phyloP scores from a whole-genome alignment of 2,113 vertebrate genomes.

The Trematomus loennbergii region DNA sequence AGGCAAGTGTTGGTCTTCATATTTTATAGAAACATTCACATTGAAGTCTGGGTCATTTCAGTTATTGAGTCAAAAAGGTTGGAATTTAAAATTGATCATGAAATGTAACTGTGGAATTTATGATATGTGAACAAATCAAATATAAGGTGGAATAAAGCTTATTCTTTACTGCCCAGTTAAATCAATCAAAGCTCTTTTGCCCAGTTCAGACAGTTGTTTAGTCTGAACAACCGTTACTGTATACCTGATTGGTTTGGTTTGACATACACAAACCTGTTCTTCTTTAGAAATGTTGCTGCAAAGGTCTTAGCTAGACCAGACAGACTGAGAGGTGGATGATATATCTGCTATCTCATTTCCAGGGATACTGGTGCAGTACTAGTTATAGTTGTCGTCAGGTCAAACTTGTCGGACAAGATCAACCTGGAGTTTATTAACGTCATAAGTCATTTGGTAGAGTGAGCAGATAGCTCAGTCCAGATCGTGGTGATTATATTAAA shows the following conservation, averaged over 20 bases:
- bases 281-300: not conserved
- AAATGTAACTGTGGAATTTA: not conserved
- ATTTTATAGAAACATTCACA: not conserved
- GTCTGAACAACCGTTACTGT: not conserved
- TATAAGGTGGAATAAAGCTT: not conserved
- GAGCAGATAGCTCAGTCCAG: not conserved
- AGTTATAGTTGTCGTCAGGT: slow-evolving; percentile 18
- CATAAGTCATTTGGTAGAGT: not conserved
- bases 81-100: not conserved
- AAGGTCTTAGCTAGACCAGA: not conserved
- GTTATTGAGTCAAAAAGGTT: not conserved
- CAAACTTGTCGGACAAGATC: slow-evolving; percentile 51
- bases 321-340: not conserved
- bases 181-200: not conserved
- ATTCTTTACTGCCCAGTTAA: not conserved
- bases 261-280: not conserved
- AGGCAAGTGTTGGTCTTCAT: slow-evolving; percentile 60
- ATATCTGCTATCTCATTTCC: not conserved
- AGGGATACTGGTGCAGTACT: not conserved
- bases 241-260: not conserved
- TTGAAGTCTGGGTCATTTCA: too few species aligned
- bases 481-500: not conserved
- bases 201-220: not conserved
- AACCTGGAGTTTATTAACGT: slow-evolving; percentile 2
- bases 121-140: not conserved